Evolutionary conservation across 2,888 invertebrate species (phyloP).

Genomic region (Lepetodrilus schrolli): DNA sequence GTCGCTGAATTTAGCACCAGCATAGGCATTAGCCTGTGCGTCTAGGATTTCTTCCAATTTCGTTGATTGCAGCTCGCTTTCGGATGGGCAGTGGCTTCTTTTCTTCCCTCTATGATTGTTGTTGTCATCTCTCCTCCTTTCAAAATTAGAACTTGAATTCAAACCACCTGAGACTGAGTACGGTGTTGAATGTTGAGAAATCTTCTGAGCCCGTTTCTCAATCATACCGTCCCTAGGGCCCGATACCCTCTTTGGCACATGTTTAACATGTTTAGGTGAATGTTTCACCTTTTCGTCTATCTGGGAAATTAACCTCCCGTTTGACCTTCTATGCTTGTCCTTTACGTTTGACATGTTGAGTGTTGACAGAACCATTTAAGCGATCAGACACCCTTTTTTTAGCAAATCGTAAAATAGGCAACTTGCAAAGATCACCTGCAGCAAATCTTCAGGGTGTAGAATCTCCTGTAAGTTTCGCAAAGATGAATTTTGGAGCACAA

Average conservation of each 20-base stretch:
- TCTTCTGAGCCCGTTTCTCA: slow-evolving; percentile 9
- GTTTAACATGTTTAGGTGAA: slow-evolving; percentile 25
- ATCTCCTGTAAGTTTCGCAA: background rate
- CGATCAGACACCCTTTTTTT: background rate
- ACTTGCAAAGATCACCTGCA: background rate
- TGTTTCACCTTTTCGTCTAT: slow-evolving; percentile 20
- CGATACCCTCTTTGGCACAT: slow-evolving; percentile 28
- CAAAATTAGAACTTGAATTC: background rate
- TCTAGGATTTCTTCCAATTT: slow-evolving; percentile 11
- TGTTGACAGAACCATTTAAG: slow-evolving; percentile 34
- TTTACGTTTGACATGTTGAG: slow-evolving; percentile 26
- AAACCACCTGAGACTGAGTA: background rate
- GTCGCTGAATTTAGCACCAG: slow-evolving; percentile 88
- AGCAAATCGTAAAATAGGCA: background rate
- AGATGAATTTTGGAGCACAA: background rate
- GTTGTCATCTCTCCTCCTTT: background rate
- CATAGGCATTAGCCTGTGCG: slow-evolving; percentile 72
- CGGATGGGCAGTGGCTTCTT: slow-evolving; percentile 19
- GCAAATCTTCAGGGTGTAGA: background rate
- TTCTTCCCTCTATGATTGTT: slow-evolving; percentile 20
- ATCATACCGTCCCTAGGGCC: slow-evolving; percentile 28
- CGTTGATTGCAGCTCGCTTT: slow-evolving; percentile 16
- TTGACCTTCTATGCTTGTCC: slow-evolving; percentile 29
- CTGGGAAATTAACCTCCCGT: slow-evolving; percentile 11
- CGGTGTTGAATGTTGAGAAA: slow-evolving; percentile 1